Conservation (phyloP, 1,140 invertebrate species). For the Holotrichia oblita region DNA sequence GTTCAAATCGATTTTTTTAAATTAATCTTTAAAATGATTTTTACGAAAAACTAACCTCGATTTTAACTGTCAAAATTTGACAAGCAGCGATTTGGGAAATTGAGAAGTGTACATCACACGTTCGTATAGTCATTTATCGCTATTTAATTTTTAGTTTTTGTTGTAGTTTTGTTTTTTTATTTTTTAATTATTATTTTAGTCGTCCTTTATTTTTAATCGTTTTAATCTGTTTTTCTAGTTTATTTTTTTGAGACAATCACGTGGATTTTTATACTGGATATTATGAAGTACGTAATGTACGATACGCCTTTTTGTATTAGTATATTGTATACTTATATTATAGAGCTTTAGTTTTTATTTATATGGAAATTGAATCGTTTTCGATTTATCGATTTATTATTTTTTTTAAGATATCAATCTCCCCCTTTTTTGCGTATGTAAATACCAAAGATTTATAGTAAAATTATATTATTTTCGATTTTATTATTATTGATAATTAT, state of each 20-base stretch:
- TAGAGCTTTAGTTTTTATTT: conserved; percentile 3
- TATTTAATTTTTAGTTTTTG: neutral
- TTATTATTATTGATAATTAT: conserved; percentile 14
- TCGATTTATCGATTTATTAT: neutral
- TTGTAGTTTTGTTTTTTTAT: neutral
- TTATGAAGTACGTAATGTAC: neutral
- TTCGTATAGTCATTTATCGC: neutral
- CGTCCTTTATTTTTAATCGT: neutral
- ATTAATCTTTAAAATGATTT: neutral
- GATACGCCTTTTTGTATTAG: neutral
- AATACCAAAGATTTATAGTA: conserved; percentile 14
- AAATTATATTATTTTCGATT: conserved; percentile 15
- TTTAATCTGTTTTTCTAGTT: too few species aligned
- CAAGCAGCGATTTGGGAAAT: neutral
- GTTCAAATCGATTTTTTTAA: neutral
- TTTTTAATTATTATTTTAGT: neutral
- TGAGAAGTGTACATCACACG: neutral
- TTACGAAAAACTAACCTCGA: neutral
- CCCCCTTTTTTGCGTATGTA: neutral
- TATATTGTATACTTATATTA: neutral
- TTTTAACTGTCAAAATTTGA: too few species aligned
- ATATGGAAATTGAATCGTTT: neutral
- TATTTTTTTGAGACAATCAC: neutral
- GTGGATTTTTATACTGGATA: conserved; percentile 13
- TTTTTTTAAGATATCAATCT: neutral